These are phyloP conservation scores for Merops nubicus DNA, from an alignment of 2,113 vertebrate species.

Conservation along the genomic window DNA sequence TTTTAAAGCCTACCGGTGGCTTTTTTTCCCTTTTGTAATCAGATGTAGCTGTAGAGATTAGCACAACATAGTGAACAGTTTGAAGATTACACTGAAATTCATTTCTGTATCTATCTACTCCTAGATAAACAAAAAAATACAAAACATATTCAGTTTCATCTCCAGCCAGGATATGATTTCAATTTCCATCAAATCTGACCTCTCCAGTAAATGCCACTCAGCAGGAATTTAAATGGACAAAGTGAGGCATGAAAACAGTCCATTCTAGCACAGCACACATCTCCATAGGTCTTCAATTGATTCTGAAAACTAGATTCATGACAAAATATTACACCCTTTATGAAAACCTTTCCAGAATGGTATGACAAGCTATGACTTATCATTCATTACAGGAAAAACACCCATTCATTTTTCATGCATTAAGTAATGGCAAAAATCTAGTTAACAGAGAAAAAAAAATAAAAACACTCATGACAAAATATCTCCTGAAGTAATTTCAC, in stretches of 20 bases:
- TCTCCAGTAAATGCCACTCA: not conserved
- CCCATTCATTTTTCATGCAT: not conserved
- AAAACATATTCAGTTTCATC: not conserved
- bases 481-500: not conserved
- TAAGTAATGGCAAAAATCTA: not conserved
- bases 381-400: not conserved
- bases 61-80: not conserved
- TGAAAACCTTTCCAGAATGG: not conserved
- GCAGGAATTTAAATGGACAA: not conserved
- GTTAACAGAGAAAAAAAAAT: not conserved
- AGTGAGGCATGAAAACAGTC: not conserved
- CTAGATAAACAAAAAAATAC: not conserved
- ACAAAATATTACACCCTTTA: not conserved
- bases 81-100: not conserved
- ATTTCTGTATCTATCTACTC: not conserved
- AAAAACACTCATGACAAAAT: not conserved
- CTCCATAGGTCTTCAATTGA: not conserved
- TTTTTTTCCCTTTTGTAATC: conserved; percentile 10
- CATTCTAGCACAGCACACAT: not conserved
- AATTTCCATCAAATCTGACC: not conserved
- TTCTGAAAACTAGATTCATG: not conserved
- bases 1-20: not conserved
- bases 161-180: not conserved
- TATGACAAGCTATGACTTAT: not conserved
- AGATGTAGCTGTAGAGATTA: conserved; percentile 36